Base-by-base conservation (phyloP, 2,797 vertebrate species). In the Cynopterus sphinx region DNA sequence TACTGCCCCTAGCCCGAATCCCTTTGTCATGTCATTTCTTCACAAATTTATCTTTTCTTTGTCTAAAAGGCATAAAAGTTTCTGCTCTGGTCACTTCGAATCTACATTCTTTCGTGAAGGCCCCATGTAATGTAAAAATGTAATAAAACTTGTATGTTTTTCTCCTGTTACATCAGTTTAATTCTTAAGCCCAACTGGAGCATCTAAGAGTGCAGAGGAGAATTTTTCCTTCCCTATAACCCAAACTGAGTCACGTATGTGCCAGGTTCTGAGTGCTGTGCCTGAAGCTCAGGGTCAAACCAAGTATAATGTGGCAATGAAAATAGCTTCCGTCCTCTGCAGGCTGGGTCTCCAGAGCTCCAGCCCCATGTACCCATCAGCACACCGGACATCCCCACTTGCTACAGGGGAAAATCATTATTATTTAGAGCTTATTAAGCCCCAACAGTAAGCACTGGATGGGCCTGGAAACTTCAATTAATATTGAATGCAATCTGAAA, bases 351-450 rank as follows among this genome's bases (percentile, higher is more conserved):
- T 28, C 9, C 39, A 7, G 36, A 84, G 59, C 17, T 31, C 43
- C 55, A 70, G n/a, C 12, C 22, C 46, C 41, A 7, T 0, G 16
- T 4, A 9, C 4, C 49, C 36, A 39, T 4, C 1, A 26, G 59
- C 26, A 39, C 3, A 31, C 22, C 8, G 28, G 36, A n/a, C 21
- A 55, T 3, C 70, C 17, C n/a, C 17, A 59, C 2, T 17, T 24
- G 43, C 82, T 96, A 90, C 59, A 31, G 57, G n/a, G 5, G 59
- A 51, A 67, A 89, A 97, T 96, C 94, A 95, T 96, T 96, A 97
- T 96, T 97, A 97, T 96, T 96, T 91, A 97, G 88, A 92, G 97
- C 79, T 96, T 97, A 96, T 95, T 97, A 97, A 96, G 92, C 89
- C 70, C 39, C 33, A 2, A 96, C 43, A 91, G 82, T 96, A 95